Percentiles rank a stretch among this genome's conserved stretches.
These are phyloP conservation scores for Sicus ferrugineus DNA, from an alignment of 2,888 invertebrate species.

Conservation along the genomic window DNA sequence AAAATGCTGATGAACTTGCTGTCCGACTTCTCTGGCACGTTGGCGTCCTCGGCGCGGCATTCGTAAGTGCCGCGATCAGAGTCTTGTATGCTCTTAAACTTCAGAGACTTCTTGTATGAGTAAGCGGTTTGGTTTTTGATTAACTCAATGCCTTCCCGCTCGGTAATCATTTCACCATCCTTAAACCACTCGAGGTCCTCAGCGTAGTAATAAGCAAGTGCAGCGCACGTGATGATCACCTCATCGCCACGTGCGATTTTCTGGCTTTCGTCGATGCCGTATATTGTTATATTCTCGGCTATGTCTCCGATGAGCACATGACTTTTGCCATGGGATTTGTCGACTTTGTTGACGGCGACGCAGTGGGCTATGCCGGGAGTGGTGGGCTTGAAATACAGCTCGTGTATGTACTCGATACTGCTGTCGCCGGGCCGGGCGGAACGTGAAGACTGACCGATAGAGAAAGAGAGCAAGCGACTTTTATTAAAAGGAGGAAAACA, in stretches of 20 bases:
- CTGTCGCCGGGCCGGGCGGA: conserved; percentile 44
- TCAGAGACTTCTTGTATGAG: conserved; percentile 59
- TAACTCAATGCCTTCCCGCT: conserved; percentile 30
- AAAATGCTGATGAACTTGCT: conserved; percentile 54
- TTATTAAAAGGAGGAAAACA: not conserved
- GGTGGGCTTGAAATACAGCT: conserved; percentile 60
- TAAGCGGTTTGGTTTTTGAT: conserved; percentile 45
- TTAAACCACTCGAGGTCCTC: conserved; percentile 67
- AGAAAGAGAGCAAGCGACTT: not conserved
- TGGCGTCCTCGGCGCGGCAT: conserved; percentile 57
- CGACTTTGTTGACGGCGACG: conserved; percentile 63
- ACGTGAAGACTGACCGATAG: conserved; percentile 36
- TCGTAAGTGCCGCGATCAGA: conserved; percentile 62
- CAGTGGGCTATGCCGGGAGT: conserved; percentile 65
- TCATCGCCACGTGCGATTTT: conserved; percentile 68
- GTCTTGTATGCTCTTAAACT: conserved; percentile 57
- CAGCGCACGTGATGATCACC: conserved; percentile 69
- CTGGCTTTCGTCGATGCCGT: conserved; percentile 59
- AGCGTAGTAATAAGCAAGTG: conserved; percentile 67
- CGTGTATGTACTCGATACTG: conserved; percentile 55
- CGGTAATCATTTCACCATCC: conserved; percentile 48
- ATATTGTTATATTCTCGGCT: conserved; percentile 62
- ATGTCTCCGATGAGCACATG: conserved; percentile 60
- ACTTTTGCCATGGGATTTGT: conserved; percentile 52
- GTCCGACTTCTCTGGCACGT: conserved; percentile 47